These are phyloP conservation scores for Aix galericulata DNA, from an alignment of 2,113 vertebrate species.

Conservation along the genomic window DNA sequence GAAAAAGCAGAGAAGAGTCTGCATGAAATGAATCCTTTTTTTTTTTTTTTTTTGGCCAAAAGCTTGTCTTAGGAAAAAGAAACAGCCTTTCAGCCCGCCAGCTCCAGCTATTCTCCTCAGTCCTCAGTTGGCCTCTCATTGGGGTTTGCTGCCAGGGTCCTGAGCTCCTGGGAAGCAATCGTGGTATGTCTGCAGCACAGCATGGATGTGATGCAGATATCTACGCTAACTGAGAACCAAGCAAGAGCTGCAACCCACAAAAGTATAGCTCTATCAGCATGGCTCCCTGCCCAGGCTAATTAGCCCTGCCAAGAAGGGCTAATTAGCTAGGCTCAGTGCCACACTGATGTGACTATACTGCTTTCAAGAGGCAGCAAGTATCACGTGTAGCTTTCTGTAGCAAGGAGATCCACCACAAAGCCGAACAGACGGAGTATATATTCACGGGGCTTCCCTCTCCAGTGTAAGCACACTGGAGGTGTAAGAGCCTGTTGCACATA, in stretches of 20 bases:
- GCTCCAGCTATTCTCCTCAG: constrained; percentile 33
- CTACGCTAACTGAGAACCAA: fast-evolving
- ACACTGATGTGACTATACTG: constrained; percentile 39
- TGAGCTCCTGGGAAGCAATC: neutral
- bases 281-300: constrained; percentile 58
- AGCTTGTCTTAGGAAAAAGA: neutral
- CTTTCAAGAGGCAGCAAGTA: constrained; percentile 28
- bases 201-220: neutral
- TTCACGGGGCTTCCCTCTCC: neutral
- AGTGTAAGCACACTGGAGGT: neutral
- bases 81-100: neutral
- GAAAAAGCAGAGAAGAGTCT: neutral
- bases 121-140: neutral
- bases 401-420: neutral
- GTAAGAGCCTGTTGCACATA: fast-evolving
- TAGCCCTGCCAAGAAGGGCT: constrained; percentile 60
- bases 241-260: neutral
- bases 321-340: constrained; percentile 61
- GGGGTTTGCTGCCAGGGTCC: neutral
- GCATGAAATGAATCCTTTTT: neutral
- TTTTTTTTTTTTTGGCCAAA: neutral
- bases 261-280: constrained; percentile 39
- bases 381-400: neutral
- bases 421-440: neutral
- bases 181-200: neutral